Percentiles rank a stretch among this genome's conserved stretches.
Evolutionary conservation across 2,113 vertebrate species (phyloP).

Genomic region (Symphodus melops): DNA sequence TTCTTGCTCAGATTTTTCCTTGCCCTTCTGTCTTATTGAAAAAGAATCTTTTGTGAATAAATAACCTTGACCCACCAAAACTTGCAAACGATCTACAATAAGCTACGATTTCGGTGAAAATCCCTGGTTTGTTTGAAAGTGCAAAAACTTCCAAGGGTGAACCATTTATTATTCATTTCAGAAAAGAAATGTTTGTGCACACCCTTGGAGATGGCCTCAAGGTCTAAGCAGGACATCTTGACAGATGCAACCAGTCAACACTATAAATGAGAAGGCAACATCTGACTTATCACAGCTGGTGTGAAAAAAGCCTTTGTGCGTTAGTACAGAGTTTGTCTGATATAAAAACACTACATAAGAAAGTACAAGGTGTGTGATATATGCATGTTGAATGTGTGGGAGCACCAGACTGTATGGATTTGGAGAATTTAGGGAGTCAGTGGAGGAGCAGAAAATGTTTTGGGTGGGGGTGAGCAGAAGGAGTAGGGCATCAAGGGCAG

Average conservation of each 20-base stretch:
- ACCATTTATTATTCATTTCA: background rate
- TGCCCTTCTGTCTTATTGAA: slow-evolving; percentile 23
- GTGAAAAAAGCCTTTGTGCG: background rate
- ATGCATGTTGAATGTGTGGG: slow-evolving; percentile 28
- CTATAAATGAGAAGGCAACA: slow-evolving; percentile 15
- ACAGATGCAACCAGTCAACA: slow-evolving; percentile 26
- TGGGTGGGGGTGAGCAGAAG: slow-evolving; percentile 30
- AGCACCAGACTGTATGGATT: background rate
- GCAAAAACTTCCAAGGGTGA: slow-evolving; percentile 1
- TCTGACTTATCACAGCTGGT: slow-evolving; percentile 7
- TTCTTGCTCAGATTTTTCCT: slow-evolving; percentile 12
- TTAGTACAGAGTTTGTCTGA: slow-evolving; percentile 2
- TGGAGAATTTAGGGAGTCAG: slow-evolving; percentile 48
- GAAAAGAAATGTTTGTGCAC: background rate
- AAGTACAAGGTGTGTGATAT: background rate
- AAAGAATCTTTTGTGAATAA: slow-evolving; percentile 26
- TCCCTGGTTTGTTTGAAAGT: background rate
- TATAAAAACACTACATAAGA: slow-evolving; percentile 12
- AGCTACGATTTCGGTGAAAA: background rate
- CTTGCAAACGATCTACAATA: background rate
- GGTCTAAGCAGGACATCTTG: background rate
- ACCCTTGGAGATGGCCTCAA: background rate
- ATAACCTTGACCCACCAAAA: slow-evolving; percentile 3
- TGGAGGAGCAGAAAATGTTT: slow-evolving; percentile 33
- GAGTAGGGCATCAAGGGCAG: slow-evolving; percentile 32